Base-by-base conservation (phyloP, 2,888 invertebrate genomes). In the Trissonchulus sp. region DNA sequence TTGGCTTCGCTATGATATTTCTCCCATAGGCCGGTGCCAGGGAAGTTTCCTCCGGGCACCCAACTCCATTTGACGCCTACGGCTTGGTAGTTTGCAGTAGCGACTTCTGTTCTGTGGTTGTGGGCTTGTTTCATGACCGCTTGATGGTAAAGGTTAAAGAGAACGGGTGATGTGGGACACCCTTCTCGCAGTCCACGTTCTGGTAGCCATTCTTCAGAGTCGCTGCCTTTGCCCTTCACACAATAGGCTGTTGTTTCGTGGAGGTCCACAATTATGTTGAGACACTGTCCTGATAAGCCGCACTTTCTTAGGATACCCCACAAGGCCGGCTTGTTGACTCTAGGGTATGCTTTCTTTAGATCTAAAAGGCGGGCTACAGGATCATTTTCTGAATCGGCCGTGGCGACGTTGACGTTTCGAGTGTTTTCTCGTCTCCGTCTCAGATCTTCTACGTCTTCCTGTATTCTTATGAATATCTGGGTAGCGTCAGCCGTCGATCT, bases 191-290 rank as follows among this genome's bases (percentile, higher is more conserved):
- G 60, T 18, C 60, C 60, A 60, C 60, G 60, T n/a, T 60, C 60
- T 60, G 60, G 60, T n/a, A 60, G 18, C 60, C 60, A 60, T n/a
- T 18, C 18, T 23, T n/a, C n/a, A 60, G 18, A 23, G 60, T 60
- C 60, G 18, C n/a, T 60, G 18, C n/a, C 60, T 60, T n/a, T 60
- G n/a, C 60, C 60, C n/a, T 60, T 60, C n/a, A 60, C n/a, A 60
- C 60, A 23, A n/a, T 60, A 60, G n/a, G 60, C 18, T 60, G 60
- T 60, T 60, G 60, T 60, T n/a, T 60, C 60, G n/a, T 60, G 60
- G n/a, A 60, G 60, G n/a, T 60, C 60, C n/a, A 18, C n/a, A n/a
- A 60, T 60, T 60, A n/a, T 60, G 60, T 60, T n/a, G n/a, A 60
- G n/a, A n/a, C 60, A 60, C 18, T 60, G 18, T 18, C 60, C 60